These are phyloP conservation scores for Leptatherina wallacei DNA, from an alignment of 2,797 vertebrate species.

Conservation along the genomic window DNA sequence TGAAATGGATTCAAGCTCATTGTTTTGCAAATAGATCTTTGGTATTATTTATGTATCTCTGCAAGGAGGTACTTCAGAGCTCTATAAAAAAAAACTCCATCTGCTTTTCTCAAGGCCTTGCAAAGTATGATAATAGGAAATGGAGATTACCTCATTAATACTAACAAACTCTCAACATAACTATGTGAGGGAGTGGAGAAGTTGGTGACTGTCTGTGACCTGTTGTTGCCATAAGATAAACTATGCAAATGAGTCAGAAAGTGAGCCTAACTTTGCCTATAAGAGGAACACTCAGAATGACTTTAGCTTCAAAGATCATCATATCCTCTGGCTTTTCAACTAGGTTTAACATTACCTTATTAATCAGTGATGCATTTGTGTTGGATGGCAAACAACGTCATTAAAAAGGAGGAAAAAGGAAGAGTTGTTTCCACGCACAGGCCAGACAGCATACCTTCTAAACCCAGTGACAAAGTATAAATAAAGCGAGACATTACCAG, in stretches of 20 bases:
- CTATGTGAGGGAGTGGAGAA: background rate
- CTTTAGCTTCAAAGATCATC: slow-evolving; percentile 13
- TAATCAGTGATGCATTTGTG: slow-evolving; percentile 20
- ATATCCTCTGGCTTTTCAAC: background rate
- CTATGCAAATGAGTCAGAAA: slow-evolving; percentile 16
- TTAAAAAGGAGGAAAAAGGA: slow-evolving; percentile 13
- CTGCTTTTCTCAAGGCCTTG: background rate
- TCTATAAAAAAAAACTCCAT: background rate
- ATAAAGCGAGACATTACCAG: slow-evolving; percentile 51
- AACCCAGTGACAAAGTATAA: slow-evolving; percentile 57
- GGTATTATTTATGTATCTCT: background rate
- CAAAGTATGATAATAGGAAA: slow-evolving; percentile 9
- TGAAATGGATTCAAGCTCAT: slow-evolving; percentile 14
- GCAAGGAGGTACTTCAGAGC: background rate
- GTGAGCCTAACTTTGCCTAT: background rate
- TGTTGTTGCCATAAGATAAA: slow-evolving; percentile 10
- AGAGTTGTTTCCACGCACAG: slow-evolving; percentile 8
- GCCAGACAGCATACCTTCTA: slow-evolving; percentile 28
- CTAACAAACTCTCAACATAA: background rate
- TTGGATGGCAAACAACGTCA: background rate
- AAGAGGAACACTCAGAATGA: slow-evolving; percentile 19
- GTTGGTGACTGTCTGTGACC: slow-evolving; percentile 9
- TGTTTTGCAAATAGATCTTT: slow-evolving; percentile 11
- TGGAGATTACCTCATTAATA: background rate
- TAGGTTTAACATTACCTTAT: slow-evolving; percentile 17